Conservation (phyloP, 2,888 invertebrate species). For the Erynnis tages region DNA sequence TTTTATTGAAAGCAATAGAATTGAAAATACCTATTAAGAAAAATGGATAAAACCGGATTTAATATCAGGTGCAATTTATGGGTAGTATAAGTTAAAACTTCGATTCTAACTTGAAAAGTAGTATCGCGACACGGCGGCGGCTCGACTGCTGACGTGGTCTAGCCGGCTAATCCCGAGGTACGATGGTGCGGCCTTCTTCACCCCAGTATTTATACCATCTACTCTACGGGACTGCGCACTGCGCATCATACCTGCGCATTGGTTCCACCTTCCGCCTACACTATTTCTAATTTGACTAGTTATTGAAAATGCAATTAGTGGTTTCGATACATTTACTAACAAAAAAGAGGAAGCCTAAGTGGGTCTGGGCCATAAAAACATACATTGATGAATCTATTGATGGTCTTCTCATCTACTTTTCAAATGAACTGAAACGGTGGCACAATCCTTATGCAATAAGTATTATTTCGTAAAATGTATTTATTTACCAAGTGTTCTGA, state of each 20-base stretch:
- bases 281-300: background rate
- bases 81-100: background rate
- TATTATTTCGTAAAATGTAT: too few relatives aligned
- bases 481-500: too few relatives aligned
- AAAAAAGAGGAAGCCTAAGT: too few relatives aligned
- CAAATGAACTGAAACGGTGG: too few relatives aligned
- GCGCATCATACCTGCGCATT: conserved; percentile 21
- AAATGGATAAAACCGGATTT: background rate
- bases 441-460: too few relatives aligned
- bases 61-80: background rate
- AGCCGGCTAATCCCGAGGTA: background rate
- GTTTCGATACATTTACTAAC: too few relatives aligned
- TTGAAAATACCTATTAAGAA: background rate
- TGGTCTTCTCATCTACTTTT: too few relatives aligned
- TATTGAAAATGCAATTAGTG: conserved; percentile 3
- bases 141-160: background rate
- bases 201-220: conserved; percentile 11
- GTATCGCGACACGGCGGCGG: conserved; percentile 2
- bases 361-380: too few relatives aligned
- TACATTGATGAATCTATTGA: too few relatives aligned
- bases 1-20: too few relatives aligned
- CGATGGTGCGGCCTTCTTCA: conserved; percentile 10
- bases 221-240: background rate
- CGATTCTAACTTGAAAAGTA: background rate
- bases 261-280: conserved; percentile 13